These are phyloP conservation scores for Drosophila lowei DNA, from an alignment of 1,140 invertebrate species.

Conservation along the genomic window DNA sequence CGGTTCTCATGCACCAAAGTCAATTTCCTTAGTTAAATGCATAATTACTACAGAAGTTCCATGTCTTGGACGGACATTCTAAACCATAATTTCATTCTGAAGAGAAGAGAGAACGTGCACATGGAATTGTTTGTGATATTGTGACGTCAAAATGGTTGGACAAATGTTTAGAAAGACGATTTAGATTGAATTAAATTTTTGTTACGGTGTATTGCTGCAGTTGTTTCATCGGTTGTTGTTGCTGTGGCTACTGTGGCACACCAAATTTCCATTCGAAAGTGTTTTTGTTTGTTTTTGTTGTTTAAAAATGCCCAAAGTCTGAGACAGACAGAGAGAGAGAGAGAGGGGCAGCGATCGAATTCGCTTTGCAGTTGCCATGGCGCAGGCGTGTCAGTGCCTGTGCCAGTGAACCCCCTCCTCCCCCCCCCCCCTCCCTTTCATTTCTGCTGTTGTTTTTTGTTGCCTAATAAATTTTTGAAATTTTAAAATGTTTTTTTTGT, in stretches of 20 bases:
- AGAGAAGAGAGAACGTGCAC: too few relatives aligned
- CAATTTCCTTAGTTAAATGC: too few relatives aligned
- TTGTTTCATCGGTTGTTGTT: background rate
- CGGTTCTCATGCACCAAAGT: too few relatives aligned
- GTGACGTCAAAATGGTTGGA: conserved; percentile 8
- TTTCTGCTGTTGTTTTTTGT: conserved; percentile 24
- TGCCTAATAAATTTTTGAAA: conserved; percentile 17
- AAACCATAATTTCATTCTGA: too few relatives aligned
- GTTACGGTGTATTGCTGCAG: too few relatives aligned
- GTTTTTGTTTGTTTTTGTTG: background rate
- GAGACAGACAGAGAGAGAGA: conserved; percentile 1
- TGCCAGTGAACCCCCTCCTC: too few relatives aligned
- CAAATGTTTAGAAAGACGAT: too few relatives aligned
- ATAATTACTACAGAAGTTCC: too few relatives aligned
- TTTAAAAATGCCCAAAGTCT: background rate
- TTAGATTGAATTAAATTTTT: too few relatives aligned
- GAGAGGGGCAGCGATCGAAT: conserved; percentile 29
- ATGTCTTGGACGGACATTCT: too few relatives aligned
- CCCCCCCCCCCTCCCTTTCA: background rate
- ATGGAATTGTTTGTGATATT: background rate
- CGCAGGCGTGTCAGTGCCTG: conserved; percentile 6
- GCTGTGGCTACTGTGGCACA: conserved; percentile 4
- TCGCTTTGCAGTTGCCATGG: conserved; percentile 40
- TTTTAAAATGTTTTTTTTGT: conserved; percentile 2
- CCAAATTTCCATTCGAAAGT: conserved; percentile 52